Base-by-base conservation (phyloP, 2,113 vertebrate genomes). In the Hemiscyllium ocellatum region DNA sequence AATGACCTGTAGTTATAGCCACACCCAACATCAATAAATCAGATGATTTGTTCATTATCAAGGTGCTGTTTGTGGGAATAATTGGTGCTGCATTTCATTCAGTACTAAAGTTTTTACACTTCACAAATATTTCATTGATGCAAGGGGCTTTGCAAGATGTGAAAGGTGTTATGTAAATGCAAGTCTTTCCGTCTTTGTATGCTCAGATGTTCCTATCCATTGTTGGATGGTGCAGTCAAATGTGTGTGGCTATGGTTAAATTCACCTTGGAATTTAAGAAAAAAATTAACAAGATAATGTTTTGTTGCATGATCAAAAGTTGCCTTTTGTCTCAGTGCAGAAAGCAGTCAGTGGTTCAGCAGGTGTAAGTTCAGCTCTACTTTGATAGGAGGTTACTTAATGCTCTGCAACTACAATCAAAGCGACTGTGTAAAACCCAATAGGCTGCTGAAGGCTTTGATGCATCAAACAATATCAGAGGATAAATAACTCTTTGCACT, bases 391-490 rank as follows among this genome's bases (percentile, higher is more conserved):
- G 4, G 29, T 7, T 66, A 7, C 56, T 91, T 50, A 56, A 24
- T 89, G 47, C 47, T 52, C 24, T 52, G 22, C 87, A 61, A 56
- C 26, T 56, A n/a, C 65, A 68, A 66, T 66, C 61, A n/a, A 65
- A 37, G 89, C 66, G 33, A 33, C 89, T 93, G 89, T 20, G 33
- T 66, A 12, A 66, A 93, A 65, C 61, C n/a, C 89, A 65, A n/a
- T 20, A 7, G 61, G 89, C 61, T 93, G 61, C 89, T 42, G 13
- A 66, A 91, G 56, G 56, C 3, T 66, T 91, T 91, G 65, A 91
- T 91, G 56, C 56, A 91, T 91, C 56, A 91, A 91, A 91, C 89
- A 91, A 91, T 91, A 65, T 65, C 61, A 33, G 56, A 22, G n/a
- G 37, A 93, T 37, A 66, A 93, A 93, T 93, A 42, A 93, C 61